These are phyloP conservation scores for Archocentrus centrarchus DNA, from an alignment of 2,113 vertebrate species.

Conservation along the genomic window DNA sequence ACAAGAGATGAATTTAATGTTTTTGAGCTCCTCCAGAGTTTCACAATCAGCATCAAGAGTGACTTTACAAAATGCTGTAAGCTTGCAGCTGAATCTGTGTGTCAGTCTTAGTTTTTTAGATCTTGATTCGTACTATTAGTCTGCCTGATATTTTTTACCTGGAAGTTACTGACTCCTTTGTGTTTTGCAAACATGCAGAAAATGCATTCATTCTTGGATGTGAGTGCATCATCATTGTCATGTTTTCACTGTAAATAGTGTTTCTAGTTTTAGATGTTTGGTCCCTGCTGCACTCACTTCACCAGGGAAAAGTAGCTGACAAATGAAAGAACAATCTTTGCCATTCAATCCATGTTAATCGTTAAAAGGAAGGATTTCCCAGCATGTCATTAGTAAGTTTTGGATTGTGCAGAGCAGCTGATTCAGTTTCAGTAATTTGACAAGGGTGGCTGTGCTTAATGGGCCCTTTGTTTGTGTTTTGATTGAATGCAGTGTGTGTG, in stretches of 20 bases:
- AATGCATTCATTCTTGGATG: background rate
- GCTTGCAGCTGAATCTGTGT: too few species aligned
- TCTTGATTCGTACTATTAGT: background rate
- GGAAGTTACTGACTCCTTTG: background rate
- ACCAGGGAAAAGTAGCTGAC: background rate
- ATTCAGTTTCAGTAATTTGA: conserved; percentile 8
- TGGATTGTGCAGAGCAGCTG: background rate
- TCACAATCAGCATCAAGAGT: too few species aligned
- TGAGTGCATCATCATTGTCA: background rate
- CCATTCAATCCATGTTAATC: background rate
- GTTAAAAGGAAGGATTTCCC: background rate
- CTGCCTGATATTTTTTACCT: background rate
- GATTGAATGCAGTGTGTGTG: conserved; percentile 15
- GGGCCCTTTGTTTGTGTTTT: conserved; percentile 39
- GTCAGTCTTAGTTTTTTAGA: background rate
- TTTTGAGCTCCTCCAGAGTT: background rate
- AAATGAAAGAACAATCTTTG: background rate
- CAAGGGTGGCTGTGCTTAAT: conserved; percentile 18
- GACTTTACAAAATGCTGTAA: too few species aligned
- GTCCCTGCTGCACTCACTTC: background rate
- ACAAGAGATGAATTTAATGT: background rate
- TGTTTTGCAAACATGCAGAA: background rate
- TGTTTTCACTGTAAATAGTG: background rate
- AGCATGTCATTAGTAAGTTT: background rate
- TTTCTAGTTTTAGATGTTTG: background rate